These are phyloP conservation scores for Arizona elegans DNA, from an alignment of 2,113 vertebrate species.

Conservation along the genomic window DNA sequence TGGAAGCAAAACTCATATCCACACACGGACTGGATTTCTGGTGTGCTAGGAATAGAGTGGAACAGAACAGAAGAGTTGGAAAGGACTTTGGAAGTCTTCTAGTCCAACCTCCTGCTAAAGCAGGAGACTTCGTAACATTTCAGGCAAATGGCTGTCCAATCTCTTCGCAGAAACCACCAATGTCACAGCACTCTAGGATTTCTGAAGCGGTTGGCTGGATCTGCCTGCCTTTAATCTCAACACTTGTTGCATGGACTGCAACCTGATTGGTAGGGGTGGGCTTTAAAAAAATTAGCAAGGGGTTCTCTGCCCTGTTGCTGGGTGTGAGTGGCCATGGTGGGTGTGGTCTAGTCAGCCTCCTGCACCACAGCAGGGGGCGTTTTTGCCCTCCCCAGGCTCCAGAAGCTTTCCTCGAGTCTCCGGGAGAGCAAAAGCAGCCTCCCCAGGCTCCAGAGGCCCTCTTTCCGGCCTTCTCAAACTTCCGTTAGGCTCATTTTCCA, in stretches of 20 bases:
- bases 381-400: too few species aligned
- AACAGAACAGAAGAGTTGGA: neutral
- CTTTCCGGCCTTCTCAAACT: too few species aligned
- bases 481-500: too few species aligned
- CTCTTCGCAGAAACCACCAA: neutral
- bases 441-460: too few species aligned
- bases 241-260: neutral
- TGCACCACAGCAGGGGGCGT: too few species aligned
- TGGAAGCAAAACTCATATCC: constrained; percentile 30
- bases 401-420: too few species aligned
- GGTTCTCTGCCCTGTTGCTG: too few species aligned
- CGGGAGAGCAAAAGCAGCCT: too few species aligned
- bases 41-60: neutral
- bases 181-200: neutral
- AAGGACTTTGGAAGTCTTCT: neutral
- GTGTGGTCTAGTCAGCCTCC: too few species aligned
- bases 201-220: neutral
- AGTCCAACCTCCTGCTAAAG: neutral
- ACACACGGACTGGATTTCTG: neutral
- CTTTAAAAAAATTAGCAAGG: too few species aligned
- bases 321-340: too few species aligned
- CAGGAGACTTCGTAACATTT: neutral
- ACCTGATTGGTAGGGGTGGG: too few species aligned
- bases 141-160: neutral
- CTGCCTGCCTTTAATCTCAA: neutral